These are phyloP conservation scores for Darevskia nairensis DNA, from an alignment of 2,797 vertebrate species.

Conservation along the genomic window DNA sequence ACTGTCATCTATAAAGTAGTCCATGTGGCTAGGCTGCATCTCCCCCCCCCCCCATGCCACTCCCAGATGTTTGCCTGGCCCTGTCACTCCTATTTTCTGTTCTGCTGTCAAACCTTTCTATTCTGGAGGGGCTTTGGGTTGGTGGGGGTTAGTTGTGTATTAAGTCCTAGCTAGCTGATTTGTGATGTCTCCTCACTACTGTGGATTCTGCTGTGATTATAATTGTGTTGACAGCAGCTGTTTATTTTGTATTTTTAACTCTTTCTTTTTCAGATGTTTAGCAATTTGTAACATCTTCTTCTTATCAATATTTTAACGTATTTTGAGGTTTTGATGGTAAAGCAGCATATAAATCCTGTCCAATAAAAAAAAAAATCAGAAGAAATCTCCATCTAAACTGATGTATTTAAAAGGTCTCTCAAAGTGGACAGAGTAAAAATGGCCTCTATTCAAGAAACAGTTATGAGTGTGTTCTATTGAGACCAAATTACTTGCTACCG, in stretches of 20 bases:
- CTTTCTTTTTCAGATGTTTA: not conserved
- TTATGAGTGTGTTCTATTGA: not conserved
- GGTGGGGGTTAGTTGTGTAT: not conserved
- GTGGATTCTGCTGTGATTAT: not conserved
- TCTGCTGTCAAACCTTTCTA: not conserved
- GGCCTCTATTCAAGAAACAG: not conserved
- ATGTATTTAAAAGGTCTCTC: not conserved
- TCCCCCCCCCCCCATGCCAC: too few species aligned
- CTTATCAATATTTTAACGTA: too few species aligned
- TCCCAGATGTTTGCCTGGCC: too few species aligned
- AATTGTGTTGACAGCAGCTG: not conserved
- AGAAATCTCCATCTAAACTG: not conserved
- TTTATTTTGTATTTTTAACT: not conserved
- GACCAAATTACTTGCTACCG: not conserved
- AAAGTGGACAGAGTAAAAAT: not conserved
- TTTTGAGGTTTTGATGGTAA: not conserved
- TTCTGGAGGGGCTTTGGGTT: not conserved
- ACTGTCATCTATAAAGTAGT: too few species aligned
- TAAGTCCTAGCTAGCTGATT: not conserved
- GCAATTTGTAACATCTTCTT: not conserved
- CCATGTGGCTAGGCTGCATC: too few species aligned
- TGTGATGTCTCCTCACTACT: not conserved
- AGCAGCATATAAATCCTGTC: not conserved
- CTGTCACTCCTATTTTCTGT: not conserved
- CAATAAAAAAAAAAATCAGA: not conserved